Evolutionary conservation across 2,113 vertebrate species (phyloP).

Genomic region (Antigone vipio): DNA sequence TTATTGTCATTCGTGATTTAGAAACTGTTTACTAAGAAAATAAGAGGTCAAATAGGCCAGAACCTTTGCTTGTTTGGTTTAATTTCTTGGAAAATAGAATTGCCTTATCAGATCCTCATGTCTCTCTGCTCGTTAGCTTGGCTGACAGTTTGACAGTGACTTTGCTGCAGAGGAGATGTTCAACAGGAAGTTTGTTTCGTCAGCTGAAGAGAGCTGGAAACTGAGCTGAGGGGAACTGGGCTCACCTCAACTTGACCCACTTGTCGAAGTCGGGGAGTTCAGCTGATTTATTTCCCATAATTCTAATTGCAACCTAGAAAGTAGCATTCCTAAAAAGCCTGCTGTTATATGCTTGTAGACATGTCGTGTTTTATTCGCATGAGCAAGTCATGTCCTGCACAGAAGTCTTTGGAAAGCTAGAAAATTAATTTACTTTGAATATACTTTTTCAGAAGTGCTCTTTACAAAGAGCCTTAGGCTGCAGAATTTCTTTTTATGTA

Average conservation of each 20-base stretch:
- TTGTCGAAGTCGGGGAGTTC: constrained; percentile 5
- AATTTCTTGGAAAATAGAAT: constrained; percentile 66
- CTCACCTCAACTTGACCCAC: constrained; percentile 61
- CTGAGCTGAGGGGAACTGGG: constrained; percentile 13
- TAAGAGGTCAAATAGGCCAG: constrained; percentile 26
- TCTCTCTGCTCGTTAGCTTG: constrained; percentile 21
- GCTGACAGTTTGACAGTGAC: constrained; percentile 52
- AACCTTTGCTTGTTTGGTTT: constrained; percentile 58
- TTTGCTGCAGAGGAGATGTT: constrained; percentile 25
- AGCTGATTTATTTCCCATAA: constrained; percentile 33
- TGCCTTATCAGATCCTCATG: constrained; percentile 60
- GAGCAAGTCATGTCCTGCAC: background rate
- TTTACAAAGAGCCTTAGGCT: background rate
- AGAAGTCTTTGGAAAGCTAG: background rate
- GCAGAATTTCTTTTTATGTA: background rate
- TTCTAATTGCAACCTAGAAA: background rate
- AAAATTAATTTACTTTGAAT: background rate
- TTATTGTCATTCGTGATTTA: constrained; percentile 45
- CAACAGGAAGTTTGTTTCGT: constrained; percentile 57
- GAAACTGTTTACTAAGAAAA: constrained; percentile 63
- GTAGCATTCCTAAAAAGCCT: background rate
- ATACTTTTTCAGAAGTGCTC: background rate
- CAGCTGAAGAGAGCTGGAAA: constrained; percentile 32
- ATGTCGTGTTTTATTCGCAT: accelerated
- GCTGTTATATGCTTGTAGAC: background rate